Percentiles rank a stretch among this genome's conserved stretches.
These are phyloP conservation scores for Chascanopsetta lugubris DNA, from an alignment of 2,113 vertebrate species.

Conservation along the genomic window DNA sequence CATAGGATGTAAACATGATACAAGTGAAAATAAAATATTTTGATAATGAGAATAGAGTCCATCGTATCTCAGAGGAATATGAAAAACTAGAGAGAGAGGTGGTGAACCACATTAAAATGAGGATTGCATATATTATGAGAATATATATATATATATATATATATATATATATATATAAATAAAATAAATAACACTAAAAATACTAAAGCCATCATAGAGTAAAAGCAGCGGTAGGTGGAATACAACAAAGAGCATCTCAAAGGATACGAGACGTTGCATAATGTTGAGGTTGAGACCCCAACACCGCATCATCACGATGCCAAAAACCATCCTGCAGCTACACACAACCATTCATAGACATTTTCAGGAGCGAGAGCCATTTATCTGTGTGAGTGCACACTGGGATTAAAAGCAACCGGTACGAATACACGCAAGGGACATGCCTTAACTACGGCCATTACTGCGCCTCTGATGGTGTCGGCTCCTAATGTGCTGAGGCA, in stretches of 20 bases:
- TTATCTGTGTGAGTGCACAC: conserved; percentile 11
- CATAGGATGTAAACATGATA: too few species aligned
- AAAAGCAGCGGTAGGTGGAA: neutral
- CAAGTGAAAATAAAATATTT: too few species aligned
- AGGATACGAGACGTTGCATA: too few species aligned
- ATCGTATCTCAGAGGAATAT: neutral
- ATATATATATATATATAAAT: too few species aligned
- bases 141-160: too few species aligned
- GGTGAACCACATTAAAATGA: neutral
- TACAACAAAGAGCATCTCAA: too few species aligned
- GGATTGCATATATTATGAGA: too few species aligned
- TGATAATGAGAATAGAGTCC: too few species aligned
- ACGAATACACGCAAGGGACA: conserved; percentile 47
- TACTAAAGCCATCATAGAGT: neutral
- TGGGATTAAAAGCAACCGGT: conserved; percentile 37
- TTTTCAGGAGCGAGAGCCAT: conserved; percentile 7
- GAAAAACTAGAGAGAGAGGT: neutral
- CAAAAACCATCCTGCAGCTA: neutral
- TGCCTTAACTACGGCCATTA: conserved; percentile 51
- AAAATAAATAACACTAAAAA: too few species aligned
- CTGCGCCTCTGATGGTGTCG: conserved; percentile 62
- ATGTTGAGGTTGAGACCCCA: too few species aligned
- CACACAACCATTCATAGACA: conserved; percentile 4
- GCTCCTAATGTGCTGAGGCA: conserved; percentile 58
- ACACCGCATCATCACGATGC: neutral